phyloP scores from a whole-genome alignment of 2,888 invertebrate species.

The Euphydryas editha region DNA sequence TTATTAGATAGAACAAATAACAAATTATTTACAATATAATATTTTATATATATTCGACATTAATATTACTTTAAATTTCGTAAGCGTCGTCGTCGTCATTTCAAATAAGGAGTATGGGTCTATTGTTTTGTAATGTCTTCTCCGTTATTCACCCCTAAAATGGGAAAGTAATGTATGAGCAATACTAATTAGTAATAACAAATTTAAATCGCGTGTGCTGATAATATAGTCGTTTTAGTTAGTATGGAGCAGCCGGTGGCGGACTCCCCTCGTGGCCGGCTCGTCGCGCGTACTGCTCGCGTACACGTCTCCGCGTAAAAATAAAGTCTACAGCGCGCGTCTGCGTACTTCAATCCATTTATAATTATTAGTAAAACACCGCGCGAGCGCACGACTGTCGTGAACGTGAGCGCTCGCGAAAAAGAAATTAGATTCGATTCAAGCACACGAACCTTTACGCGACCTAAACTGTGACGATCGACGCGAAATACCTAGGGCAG shows the following conservation, averaged over 20 bases:
- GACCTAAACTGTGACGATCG: constrained; percentile 51
- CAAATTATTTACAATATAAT: neutral
- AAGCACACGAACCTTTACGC: constrained; percentile 58
- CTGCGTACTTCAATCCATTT: constrained; percentile 81
- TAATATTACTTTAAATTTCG: constrained; percentile 50
- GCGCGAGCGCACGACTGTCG: constrained; percentile 78
- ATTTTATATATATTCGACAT: neutral
- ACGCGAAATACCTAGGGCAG: constrained; percentile 56
- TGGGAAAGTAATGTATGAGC: constrained; percentile 66
- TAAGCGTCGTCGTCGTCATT: constrained; percentile 52
- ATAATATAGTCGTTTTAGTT: constrained; percentile 70
- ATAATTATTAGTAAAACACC: constrained; percentile 83
- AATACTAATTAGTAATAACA: constrained; percentile 77
- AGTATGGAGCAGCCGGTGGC: constrained; percentile 59
- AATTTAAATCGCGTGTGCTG: constrained; percentile 69
- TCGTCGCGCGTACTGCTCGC: constrained; percentile 73
- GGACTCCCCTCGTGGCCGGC: constrained; percentile 67
- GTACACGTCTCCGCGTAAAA: constrained; percentile 81
- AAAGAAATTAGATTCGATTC: constrained; percentile 54
- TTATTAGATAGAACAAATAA: neutral
- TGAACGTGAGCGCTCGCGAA: constrained; percentile 72
- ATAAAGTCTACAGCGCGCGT: constrained; percentile 79
- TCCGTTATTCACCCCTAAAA: constrained; percentile 76
- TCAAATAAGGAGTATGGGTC: constrained; percentile 60
- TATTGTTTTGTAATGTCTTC: constrained; percentile 67